Base-by-base conservation (phyloP, 1,140 invertebrate genomes). In the Penaeus vannamei region DNA sequence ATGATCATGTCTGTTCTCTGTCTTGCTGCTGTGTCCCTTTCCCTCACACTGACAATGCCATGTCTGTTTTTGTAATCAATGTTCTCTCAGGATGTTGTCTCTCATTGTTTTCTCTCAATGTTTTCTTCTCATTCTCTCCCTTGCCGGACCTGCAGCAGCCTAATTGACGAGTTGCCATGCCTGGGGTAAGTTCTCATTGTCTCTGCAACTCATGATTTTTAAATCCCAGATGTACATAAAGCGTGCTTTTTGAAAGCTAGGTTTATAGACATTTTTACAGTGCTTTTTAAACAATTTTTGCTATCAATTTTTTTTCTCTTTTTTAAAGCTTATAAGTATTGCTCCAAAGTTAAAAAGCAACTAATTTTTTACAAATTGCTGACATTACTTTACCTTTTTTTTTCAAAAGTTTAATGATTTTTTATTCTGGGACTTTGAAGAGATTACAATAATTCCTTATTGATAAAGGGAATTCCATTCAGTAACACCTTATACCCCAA, bases 111-210 rank as follows among this genome's bases (percentile, higher is more conserved):
- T 87, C 36, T 87, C 86, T 82, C 86, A 86, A 86, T 82, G 80
- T 87, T 87, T 29, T 87, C 86, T 87, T 80, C 86, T 59, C 66
- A 80, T 84, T 89, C 87, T 89, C 87, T 79, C 87, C 72, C 82
- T 84, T 81, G 69, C 82, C 83, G 87, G 83, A 84, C 87, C 20
- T 84, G 83, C 83, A 89, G 87, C 87, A 89, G 87, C 87, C 87
- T 89, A 69, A 89, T 84, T 77, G 87, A 89, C 76, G 87, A 89
- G 82, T 83, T 89, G 87, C 82, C 87, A 46, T 84, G 82, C 87
- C 83, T 89, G 72, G 87, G 87, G 87, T 89, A 89, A 89, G 87
- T 89, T 42, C 66, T 77, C 82, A 66, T 36, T 66, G 36, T 77
- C 80, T 83, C 87, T 79, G 59, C 82, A 77, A 77, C 87, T 79